A percentile compares a stretch with the other conserved stretches of the same genome.
Evolutionary conservation across 2,888 invertebrate species (phyloP).

Genomic region (Sinelater perroti): DNA sequence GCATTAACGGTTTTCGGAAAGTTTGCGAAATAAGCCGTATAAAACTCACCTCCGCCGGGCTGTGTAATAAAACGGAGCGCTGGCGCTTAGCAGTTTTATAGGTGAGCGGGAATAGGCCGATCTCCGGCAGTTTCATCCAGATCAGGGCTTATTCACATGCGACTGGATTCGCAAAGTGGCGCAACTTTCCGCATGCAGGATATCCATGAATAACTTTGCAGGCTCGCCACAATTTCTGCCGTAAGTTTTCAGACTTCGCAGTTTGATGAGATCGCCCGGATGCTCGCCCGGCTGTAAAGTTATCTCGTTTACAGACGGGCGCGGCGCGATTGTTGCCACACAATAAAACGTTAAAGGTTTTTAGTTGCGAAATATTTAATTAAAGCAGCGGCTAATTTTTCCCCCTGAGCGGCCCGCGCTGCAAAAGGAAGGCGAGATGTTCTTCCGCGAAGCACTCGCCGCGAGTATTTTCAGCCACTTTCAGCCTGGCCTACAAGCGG

Average conservation of each 20-base stretch:
- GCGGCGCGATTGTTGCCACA: slow-evolving; percentile 32
- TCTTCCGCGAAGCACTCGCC: background rate
- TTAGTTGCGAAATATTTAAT: slow-evolving; percentile 27
- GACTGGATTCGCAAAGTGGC: slow-evolving; percentile 55
- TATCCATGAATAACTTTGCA: slow-evolving; percentile 50
- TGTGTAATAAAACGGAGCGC: slow-evolving; percentile 55
- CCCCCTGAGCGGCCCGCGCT: background rate
- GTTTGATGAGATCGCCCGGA: slow-evolving; percentile 43
- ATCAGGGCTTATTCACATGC: slow-evolving; percentile 53
- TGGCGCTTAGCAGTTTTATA: slow-evolving; percentile 54
- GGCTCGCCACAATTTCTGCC: slow-evolving; percentile 48
- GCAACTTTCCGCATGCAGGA: slow-evolving; percentile 52
- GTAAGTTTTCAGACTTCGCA: slow-evolving; percentile 48
- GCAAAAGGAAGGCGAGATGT: too few relatives aligned
- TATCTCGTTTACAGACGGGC: slow-evolving; percentile 39
- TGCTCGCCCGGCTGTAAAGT: slow-evolving; percentile 41
- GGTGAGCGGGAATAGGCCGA: slow-evolving; percentile 49
- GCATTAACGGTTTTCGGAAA: slow-evolving; percentile 51
- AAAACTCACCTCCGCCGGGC: slow-evolving; percentile 52
- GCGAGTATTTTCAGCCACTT: background rate
- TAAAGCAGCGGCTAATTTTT: slow-evolving; percentile 10
- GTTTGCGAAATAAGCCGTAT: slow-evolving; percentile 51
- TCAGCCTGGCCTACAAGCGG: slow-evolving; percentile 2
- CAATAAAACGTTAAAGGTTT: slow-evolving; percentile 30
- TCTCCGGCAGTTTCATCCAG: slow-evolving; percentile 50